A percentile compares a stretch with the other conserved stretches of the same genome.
Evolutionary conservation across 2,797 vertebrate species (phyloP).

Genomic region (Liasis olivaceus): DNA sequence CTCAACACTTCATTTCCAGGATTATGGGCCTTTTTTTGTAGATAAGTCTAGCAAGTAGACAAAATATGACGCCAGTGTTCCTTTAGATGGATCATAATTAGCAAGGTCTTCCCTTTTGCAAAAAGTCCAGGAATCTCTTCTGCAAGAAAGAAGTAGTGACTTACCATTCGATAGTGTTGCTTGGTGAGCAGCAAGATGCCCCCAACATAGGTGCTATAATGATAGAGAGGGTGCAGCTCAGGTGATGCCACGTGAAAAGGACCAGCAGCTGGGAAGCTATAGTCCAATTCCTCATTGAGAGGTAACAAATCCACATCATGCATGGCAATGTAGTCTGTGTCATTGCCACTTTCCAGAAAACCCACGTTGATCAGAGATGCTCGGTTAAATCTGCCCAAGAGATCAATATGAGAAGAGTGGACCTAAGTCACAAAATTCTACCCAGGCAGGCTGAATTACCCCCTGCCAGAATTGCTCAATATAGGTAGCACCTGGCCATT

Average conservation of each 20-base stretch:
- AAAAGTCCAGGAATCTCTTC: neutral
- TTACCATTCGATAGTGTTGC: constrained; percentile 90
- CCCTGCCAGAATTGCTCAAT: too few species aligned
- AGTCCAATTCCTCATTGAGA: constrained; percentile 90
- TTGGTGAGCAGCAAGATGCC: constrained; percentile 96
- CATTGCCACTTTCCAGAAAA: constrained; percentile 90
- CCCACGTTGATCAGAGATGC: constrained; percentile 95
- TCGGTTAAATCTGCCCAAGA: constrained; percentile 85
- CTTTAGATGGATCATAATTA: neutral
- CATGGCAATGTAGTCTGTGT: constrained; percentile 98
- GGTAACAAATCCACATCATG: constrained; percentile 96
- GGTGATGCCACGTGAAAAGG: constrained; percentile 96
- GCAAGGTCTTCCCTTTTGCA: neutral
- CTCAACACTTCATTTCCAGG: neutral
- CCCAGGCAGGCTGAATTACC: fast-evolving
- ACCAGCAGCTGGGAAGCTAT: constrained; percentile 88
- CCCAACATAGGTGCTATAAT: constrained; percentile 96
- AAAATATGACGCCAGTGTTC: neutral
- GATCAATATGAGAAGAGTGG: neutral
- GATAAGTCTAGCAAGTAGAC: neutral
- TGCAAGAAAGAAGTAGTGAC: constrained; percentile 6
- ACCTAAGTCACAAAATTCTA: neutral
- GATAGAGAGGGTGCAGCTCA: constrained; percentile 94
- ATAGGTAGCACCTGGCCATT: neutral
- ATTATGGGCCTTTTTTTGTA: neutral